A percentile compares a stretch with the other conserved stretches of the same genome.
phyloP scores from a whole-genome alignment of 2,797 vertebrate species.

The Galago senegalensis region DNA sequence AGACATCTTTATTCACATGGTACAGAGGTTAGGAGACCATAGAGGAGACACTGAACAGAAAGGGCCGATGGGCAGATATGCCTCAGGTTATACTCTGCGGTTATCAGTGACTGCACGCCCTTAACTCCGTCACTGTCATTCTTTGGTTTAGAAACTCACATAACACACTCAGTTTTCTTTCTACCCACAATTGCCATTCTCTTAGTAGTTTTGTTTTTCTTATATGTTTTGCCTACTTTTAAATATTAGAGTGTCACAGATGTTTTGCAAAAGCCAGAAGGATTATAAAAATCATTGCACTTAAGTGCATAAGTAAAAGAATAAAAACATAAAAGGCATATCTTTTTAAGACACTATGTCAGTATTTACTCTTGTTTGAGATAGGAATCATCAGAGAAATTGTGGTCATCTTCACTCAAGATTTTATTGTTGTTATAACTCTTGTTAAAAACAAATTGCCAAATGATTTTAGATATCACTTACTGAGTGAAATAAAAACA shows the following conservation, averaged over 20 bases:
- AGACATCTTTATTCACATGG: neutral
- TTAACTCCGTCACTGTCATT: neutral
- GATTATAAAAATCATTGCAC: neutral
- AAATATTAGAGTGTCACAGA: neutral
- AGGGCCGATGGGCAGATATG: neutral
- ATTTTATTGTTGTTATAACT: neutral
- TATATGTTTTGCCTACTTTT: neutral
- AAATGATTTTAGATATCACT: neutral
- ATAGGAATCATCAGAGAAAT: neutral
- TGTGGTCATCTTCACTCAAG: neutral
- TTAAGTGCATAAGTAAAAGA: too few species aligned
- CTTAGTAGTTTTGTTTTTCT: neutral
- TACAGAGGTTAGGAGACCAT: neutral
- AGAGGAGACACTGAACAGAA: neutral
- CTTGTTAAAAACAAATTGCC: neutral
- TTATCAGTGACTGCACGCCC: neutral
- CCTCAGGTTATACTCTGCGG: neutral
- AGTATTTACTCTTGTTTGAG: neutral
- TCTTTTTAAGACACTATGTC: neutral
- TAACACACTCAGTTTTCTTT: neutral
- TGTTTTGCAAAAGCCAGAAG: neutral
- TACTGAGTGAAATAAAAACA: neutral
- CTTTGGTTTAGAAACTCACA: neutral
- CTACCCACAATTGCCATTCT: neutral
- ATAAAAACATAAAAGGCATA: neutral